phyloP scores from a whole-genome alignment of 2,888 invertebrate genomes.

The Entomobrya proxima region DNA sequence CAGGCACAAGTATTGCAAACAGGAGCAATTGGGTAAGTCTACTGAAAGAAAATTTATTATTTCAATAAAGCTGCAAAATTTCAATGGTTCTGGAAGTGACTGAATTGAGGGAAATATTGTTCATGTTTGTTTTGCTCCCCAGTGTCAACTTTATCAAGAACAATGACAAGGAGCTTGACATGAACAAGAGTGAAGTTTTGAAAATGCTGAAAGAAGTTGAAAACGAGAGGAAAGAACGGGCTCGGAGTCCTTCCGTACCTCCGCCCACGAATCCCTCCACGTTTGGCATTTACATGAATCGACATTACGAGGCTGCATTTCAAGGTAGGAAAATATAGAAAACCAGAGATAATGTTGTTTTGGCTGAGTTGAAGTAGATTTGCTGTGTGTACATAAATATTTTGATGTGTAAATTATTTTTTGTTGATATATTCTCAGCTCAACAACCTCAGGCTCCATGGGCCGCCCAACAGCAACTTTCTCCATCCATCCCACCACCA shows the following conservation, averaged over 20 bases:
- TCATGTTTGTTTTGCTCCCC: slow-evolving; percentile 71
- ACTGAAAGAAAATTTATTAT: background rate
- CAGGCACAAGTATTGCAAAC: slow-evolving; percentile 95
- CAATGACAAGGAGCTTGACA: slow-evolving; percentile 88
- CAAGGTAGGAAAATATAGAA: slow-evolving; percentile 16
- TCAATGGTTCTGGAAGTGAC: no score
- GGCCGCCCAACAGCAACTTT: slow-evolving; percentile 27
- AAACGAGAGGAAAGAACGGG: slow-evolving; percentile 79
- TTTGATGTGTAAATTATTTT: background rate
- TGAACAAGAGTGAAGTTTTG: slow-evolving; percentile 91
- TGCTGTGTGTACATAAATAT: background rate
- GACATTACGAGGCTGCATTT: slow-evolving; percentile 14
- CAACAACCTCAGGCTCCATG: slow-evolving; percentile 44
- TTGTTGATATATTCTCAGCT: slow-evolving; percentile 18
- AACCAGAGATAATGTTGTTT: background rate
- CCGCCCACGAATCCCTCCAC: background rate
- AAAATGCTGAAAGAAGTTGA: slow-evolving; percentile 93
- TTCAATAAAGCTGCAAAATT: no score
- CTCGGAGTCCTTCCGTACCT: slow-evolving; percentile 2
- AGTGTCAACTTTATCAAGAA: slow-evolving; percentile 98
- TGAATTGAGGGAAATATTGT: no score
- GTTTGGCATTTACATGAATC: slow-evolving; percentile 25
- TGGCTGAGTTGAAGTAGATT: background rate
- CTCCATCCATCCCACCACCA: slow-evolving; percentile 2
- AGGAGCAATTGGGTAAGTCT: slow-evolving; percentile 91